Evolutionary conservation across 37 sponge, comb jelly and placozoan species (phyloP).

Genomic region (Geodia barretti): DNA sequence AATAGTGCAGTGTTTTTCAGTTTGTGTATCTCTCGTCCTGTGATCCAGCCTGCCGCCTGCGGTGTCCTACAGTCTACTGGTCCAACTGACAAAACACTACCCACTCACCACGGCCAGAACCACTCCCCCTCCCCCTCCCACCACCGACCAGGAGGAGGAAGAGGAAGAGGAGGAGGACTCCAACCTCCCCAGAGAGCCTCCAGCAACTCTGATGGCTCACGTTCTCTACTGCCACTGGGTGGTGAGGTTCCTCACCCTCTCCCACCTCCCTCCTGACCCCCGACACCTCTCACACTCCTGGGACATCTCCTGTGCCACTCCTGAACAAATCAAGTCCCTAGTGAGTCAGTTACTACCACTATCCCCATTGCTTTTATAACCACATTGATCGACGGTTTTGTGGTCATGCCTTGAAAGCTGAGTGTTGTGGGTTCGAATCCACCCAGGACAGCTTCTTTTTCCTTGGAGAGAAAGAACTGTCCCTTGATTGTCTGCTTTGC

Average conservation of each 20-base stretch:
- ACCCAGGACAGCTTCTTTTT: too few relatives aligned
- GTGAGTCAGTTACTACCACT: too few relatives aligned
- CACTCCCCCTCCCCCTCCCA: too few relatives aligned
- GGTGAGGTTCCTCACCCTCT: constrained; percentile 8
- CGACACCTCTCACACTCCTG: not conserved
- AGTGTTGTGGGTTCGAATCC: too few relatives aligned
- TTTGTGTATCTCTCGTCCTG: not conserved
- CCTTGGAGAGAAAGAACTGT: too few relatives aligned
- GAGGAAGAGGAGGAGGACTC: not conserved
- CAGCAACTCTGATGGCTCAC: constrained; percentile 28
- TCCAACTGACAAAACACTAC: constrained; percentile 20
- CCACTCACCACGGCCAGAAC: not conserved
- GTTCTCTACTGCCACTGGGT: constrained; percentile 42
- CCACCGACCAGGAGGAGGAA: too few relatives aligned
- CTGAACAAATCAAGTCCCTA: constrained; percentile 30
- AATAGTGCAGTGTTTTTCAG: not conserved
- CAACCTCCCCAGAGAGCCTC: constrained; percentile 4
- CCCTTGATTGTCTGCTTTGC: too few relatives aligned
- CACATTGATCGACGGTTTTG: too few relatives aligned
- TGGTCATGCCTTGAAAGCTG: too few relatives aligned
- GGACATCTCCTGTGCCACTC: constrained; percentile 23
- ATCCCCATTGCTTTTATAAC: too few relatives aligned
- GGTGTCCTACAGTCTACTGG: constrained; percentile 47
- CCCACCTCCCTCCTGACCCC: not conserved
- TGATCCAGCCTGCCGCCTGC: constrained; percentile 43